These are phyloP conservation scores for Drosophila micromelanica DNA, from an alignment of 1,140 invertebrate species.

Conservation along the genomic window DNA sequence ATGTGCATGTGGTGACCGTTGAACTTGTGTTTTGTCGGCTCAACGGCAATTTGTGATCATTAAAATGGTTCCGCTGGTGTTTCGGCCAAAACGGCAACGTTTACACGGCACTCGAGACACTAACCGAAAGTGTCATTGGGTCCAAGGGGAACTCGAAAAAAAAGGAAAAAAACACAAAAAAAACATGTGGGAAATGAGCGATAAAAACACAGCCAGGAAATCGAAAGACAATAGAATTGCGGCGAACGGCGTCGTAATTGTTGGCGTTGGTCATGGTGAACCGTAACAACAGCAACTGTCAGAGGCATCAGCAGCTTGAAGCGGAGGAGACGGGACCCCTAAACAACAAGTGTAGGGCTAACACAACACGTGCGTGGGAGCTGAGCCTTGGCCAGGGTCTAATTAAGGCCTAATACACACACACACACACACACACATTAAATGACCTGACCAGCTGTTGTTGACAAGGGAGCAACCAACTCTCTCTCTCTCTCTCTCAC, in stretches of 20 bases:
- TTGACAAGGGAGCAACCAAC: not conserved
- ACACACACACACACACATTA: constrained; percentile 4
- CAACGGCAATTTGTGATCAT: constrained; percentile 74
- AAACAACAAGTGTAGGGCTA: constrained; percentile 60
- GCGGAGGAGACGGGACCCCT: constrained; percentile 1
- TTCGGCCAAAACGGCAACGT: constrained; percentile 25
- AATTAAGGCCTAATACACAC: constrained; percentile 59
- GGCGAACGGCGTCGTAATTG: constrained; percentile 66
- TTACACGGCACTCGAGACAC: constrained; percentile 28
- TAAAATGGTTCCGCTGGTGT: constrained; percentile 71
- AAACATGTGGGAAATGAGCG: constrained; percentile 77
- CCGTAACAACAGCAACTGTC: constrained; percentile 82
- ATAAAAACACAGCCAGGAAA: constrained; percentile 73
- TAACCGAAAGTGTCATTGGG: constrained; percentile 43
- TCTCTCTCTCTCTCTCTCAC: no score
- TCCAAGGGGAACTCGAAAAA: constrained; percentile 15
- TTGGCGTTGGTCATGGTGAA: constrained; percentile 82
- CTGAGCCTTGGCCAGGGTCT: constrained; percentile 45
- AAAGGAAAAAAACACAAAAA: not conserved
- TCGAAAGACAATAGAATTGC: constrained; percentile 82
- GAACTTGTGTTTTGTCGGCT: constrained; percentile 38
- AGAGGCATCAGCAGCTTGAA: constrained; percentile 7
- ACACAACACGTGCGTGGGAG: constrained; percentile 70
- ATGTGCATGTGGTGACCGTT: constrained; percentile 33
- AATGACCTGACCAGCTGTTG: constrained; percentile 22